phyloP scores from a whole-genome alignment of 2,888 invertebrate species.

The Pheosia tremula region DNA sequence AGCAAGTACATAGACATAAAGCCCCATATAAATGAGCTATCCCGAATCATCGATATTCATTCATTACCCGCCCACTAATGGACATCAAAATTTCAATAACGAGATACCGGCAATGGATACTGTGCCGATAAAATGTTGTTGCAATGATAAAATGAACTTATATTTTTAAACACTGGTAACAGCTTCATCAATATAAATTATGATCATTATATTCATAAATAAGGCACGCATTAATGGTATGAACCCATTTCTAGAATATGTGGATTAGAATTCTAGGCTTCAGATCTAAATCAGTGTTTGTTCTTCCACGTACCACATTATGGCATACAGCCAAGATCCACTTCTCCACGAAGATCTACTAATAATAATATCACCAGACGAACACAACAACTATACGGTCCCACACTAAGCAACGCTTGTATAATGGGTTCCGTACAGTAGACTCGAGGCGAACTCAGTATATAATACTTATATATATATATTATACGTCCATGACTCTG shows the following conservation, averaged over 20 bases:
- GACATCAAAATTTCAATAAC: constrained; percentile 34
- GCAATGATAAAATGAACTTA: no score
- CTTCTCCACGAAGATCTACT: not conserved
- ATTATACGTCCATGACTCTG: no score
- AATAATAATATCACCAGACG: no score
- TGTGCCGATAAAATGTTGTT: no score
- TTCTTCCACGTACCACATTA: not conserved
- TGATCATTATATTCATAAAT: not conserved
- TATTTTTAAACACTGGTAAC: not conserved
- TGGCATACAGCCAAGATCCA: not conserved
- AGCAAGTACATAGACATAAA: not conserved
- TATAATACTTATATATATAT: no score
- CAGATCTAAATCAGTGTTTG: not conserved
- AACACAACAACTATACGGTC: no score
- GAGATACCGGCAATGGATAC: constrained; percentile 30
- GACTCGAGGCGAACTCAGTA: no score
- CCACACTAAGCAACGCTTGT: no score
- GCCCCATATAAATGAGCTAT: constrained; percentile 15
- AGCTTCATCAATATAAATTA: not conserved
- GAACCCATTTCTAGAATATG: not conserved
- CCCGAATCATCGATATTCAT: constrained; percentile 27
- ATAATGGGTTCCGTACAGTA: no score
- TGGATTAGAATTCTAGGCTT: not conserved
- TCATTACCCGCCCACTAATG: constrained; percentile 31
- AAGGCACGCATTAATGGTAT: not conserved